phyloP scores from a whole-genome alignment of 2,888 invertebrate species.

The Entomobrya proxima region DNA sequence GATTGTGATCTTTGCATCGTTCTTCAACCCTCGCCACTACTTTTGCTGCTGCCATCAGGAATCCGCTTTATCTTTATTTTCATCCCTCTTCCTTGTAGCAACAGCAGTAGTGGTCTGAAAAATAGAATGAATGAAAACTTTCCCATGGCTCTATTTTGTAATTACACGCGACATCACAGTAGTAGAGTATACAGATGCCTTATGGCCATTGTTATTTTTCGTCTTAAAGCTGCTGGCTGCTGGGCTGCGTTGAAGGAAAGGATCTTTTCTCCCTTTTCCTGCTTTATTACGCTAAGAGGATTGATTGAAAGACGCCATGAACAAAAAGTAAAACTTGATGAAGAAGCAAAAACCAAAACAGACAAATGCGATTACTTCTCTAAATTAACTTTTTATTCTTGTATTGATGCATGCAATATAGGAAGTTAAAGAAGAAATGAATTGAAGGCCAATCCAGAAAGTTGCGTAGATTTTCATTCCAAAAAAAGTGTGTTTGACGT shows the following conservation, averaged over 20 bases:
- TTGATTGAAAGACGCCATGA: not conserved
- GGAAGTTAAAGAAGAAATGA: not conserved
- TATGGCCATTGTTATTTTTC: not conserved
- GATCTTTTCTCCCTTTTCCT: not conserved
- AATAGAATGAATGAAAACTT: not conserved
- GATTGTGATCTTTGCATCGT: constrained; percentile 40
- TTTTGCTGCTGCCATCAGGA: not conserved
- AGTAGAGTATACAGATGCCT: not conserved
- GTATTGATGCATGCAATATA: not conserved
- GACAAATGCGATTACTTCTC: constrained; percentile 7
- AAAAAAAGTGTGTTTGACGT: not conserved
- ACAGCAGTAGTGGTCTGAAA: not conserved
- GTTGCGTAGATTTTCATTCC: no score
- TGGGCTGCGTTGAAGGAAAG: no score
- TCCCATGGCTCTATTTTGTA: constrained; percentile 3
- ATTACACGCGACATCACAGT: constrained; percentile 38
- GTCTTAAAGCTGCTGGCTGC: no score
- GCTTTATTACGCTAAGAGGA: constrained; percentile 35
- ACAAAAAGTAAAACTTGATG: constrained; percentile 8
- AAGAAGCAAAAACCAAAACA: constrained; percentile 21
- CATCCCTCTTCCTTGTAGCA: not conserved
- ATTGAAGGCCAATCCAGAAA: not conserved
- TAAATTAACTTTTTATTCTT: constrained; percentile 27
- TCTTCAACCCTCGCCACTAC: constrained; percentile 20
- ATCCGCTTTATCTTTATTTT: constrained; percentile 16